Percentiles rank a stretch among this genome's conserved stretches.
These are phyloP conservation scores for Macroglossus sobrinus DNA, from an alignment of 2,113 vertebrate genomes.

Conservation along the genomic window DNA sequence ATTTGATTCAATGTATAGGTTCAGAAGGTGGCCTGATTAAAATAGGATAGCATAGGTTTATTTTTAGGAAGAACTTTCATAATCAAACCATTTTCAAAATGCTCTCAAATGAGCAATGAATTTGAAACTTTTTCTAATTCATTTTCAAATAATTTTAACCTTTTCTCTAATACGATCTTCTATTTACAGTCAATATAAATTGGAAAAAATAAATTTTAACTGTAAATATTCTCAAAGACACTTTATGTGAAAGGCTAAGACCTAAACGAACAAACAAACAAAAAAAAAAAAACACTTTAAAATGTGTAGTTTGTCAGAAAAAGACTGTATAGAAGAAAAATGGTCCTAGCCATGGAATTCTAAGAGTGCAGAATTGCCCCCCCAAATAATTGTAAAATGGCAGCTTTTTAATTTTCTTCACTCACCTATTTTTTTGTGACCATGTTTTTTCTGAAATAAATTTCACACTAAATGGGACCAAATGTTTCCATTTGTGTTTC, in stretches of 20 bases:
- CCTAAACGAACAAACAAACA: neutral
- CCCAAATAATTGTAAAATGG: rapidly evolving
- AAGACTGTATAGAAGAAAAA: neutral
- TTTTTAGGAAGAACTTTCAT: neutral
- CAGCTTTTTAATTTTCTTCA: neutral
- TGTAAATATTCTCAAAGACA: neutral
- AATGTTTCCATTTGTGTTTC: neutral
- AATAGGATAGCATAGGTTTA: too few relatives aligned
- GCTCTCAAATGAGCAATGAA: neutral
- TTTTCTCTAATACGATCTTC: neutral
- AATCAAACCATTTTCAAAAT: neutral
- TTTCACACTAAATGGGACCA: neutral
- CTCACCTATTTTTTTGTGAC: neutral
- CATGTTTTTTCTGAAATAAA: neutral
- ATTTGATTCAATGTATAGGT: neutral
- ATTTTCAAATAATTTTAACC: neutral
- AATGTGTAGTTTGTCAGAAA: neutral
- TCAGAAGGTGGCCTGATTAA: neutral
- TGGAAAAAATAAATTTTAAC: neutral
- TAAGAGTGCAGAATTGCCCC: neutral
- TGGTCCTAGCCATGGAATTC: neutral
- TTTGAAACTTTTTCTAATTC: neutral
- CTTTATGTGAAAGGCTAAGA: neutral
- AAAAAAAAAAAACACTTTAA: too few relatives aligned
- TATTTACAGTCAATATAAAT: neutral